phyloP scores from a whole-genome alignment of 2,888 invertebrate genomes.

The Tortrix viridana region DNA sequence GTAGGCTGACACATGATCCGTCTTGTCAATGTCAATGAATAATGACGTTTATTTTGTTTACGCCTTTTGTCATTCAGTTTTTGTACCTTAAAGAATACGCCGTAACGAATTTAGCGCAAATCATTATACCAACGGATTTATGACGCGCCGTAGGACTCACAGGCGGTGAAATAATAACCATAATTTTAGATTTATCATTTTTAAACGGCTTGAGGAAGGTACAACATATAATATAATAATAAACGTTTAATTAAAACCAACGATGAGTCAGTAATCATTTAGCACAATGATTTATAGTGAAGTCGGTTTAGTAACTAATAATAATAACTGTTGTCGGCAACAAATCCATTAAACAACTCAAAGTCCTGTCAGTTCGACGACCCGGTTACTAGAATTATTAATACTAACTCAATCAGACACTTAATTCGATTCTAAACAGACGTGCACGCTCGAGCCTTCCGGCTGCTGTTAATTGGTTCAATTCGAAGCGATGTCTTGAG shows the following conservation, averaged over 20 bases:
- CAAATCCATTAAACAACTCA: slow-evolving; percentile 36
- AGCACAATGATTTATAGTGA: slow-evolving; percentile 12
- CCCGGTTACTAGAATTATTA: slow-evolving; percentile 27
- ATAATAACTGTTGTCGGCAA: slow-evolving; percentile 26
- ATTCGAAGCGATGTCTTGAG: neutral
- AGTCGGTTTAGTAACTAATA: slow-evolving; percentile 21
- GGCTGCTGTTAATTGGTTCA: slow-evolving; percentile 22
- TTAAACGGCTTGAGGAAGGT: neutral
- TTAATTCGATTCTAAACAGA: slow-evolving; percentile 32
- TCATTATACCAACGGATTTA: too few species aligned
- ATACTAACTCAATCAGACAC: slow-evolving; percentile 24
- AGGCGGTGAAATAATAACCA: neutral
- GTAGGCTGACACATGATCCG: slow-evolving; percentile 33
- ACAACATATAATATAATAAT: slow-evolving; percentile 7
- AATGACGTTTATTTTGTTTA: slow-evolving; percentile 26
- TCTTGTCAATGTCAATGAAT: slow-evolving; percentile 28
- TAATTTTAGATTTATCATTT: neutral
- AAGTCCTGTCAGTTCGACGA: slow-evolving; percentile 31
- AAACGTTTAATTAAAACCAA: slow-evolving; percentile 13
- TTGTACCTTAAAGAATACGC: too few species aligned
- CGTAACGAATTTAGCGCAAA: too few species aligned
- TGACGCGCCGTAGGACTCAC: too few species aligned
- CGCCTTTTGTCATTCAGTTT: neutral
- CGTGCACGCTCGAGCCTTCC: slow-evolving; percentile 14
- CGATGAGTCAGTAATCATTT: slow-evolving; percentile 9